Percentiles rank a stretch among this genome's conserved stretches.
phyloP scores from a whole-genome alignment of 2,797 vertebrate genomes.

The Octomys mimax region DNA sequence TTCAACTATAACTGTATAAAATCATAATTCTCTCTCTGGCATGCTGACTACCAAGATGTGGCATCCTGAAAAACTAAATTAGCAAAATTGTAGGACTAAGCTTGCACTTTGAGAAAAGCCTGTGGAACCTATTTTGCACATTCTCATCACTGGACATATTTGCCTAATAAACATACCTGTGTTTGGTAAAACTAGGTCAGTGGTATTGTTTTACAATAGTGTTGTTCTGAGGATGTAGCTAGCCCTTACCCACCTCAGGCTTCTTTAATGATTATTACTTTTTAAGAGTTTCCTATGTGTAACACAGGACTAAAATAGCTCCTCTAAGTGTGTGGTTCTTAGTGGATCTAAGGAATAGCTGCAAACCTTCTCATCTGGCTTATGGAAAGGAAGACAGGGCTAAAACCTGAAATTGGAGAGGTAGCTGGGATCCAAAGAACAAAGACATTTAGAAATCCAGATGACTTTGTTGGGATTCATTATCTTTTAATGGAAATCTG shows the following conservation, averaged over 20 bases:
- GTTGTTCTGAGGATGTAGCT: background rate
- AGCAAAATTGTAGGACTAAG: background rate
- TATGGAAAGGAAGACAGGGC: background rate
- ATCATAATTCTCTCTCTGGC: background rate
- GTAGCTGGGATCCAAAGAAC: background rate
- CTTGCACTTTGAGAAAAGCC: background rate
- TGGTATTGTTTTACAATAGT: background rate
- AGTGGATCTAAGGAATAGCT: background rate
- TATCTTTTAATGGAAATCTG: background rate
- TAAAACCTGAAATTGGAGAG: background rate
- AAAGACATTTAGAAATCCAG: background rate
- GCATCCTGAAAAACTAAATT: background rate
- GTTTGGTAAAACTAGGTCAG: background rate
- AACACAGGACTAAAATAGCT: background rate
- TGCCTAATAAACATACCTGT: background rate
- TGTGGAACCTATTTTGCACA: background rate
- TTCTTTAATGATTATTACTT: background rate
- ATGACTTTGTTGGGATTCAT: background rate
- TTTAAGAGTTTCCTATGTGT: background rate
- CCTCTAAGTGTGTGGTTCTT: background rate
- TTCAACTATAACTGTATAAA: background rate
- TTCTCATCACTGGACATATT: background rate
- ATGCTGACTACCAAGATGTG: background rate
- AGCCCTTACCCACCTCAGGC: background rate
- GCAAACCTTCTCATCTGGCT: background rate